Conservation (phyloP, 1,140 invertebrate genomes). For the Drosophila grimshawi region DNA sequence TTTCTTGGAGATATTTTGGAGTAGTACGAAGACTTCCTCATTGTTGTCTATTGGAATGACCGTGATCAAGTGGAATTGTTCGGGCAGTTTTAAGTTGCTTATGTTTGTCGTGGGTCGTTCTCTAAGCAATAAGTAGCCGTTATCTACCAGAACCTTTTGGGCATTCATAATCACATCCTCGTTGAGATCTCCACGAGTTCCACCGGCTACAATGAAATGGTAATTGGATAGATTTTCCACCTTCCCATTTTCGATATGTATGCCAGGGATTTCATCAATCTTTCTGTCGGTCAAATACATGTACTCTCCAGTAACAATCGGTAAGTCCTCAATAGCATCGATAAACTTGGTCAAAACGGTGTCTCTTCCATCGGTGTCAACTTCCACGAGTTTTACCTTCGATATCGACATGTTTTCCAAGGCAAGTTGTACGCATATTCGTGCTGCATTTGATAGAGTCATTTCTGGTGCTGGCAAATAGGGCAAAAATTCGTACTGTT, state of each 20-base stretch:
- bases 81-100: constrained; percentile 43
- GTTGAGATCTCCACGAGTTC: constrained; percentile 49
- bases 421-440: constrained; percentile 87
- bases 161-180: constrained; percentile 46
- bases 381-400: constrained; percentile 89
- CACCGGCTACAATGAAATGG: constrained; percentile 86
- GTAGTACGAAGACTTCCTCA: constrained; percentile 74
- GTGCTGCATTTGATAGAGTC: constrained; percentile 67
- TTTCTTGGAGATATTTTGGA: constrained; percentile 74
- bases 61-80: constrained; percentile 66
- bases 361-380: constrained; percentile 83
- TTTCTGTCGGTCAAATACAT: constrained; percentile 85
- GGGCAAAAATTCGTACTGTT: constrained; percentile 91
- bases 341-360: constrained; percentile 86
- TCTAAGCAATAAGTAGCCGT: constrained; percentile 85
- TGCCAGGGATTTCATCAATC: constrained; percentile 85
- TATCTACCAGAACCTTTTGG: constrained; percentile 72
- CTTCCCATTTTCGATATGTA: constrained; percentile 88
- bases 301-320: constrained; percentile 85
- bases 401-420: constrained; percentile 90
- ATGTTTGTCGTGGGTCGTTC: constrained; percentile 72
- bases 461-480: constrained; percentile 85
- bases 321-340: constrained; percentile 87
- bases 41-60: constrained; percentile 64
- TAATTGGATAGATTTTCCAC: constrained; percentile 86